Evolutionary conservation across 2,888 invertebrate species (phyloP).

Genomic region (Tipula confusa): DNA sequence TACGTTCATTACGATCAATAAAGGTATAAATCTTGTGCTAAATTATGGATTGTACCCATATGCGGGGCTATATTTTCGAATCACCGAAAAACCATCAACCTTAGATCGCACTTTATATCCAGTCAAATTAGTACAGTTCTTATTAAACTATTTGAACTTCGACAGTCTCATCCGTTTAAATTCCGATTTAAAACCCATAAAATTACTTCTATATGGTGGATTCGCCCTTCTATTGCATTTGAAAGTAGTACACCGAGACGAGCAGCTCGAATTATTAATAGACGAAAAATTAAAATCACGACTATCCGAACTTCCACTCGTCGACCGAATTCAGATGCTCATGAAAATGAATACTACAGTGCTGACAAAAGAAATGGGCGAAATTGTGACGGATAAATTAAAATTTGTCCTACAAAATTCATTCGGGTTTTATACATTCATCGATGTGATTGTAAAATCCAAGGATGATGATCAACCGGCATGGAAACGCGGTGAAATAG

Average conservation of each 20-base stretch:
- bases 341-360: slow-evolving; percentile 25
- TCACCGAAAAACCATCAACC: neutral
- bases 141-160: neutral
- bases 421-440: neutral
- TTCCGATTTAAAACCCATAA: neutral
- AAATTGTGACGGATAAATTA: neutral
- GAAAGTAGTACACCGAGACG: neutral
- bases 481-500: slow-evolving; percentile 40
- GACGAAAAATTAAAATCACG: neutral
- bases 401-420: neutral
- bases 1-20: neutral
- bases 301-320: neutral
- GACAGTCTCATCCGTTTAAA: neutral
- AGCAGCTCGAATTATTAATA: neutral
- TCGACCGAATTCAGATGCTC: neutral
- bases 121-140: neutral
- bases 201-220: neutral
- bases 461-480: slow-evolving; percentile 38
- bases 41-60: neutral
- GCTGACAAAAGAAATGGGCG: neutral
- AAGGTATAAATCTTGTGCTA: neutral
- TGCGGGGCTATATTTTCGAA: neutral
- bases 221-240: neutral
- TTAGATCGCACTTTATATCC: neutral
- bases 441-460: neutral